phyloP scores from a whole-genome alignment of 2,888 invertebrate genomes.

The Sphecodes monilicornis region DNA sequence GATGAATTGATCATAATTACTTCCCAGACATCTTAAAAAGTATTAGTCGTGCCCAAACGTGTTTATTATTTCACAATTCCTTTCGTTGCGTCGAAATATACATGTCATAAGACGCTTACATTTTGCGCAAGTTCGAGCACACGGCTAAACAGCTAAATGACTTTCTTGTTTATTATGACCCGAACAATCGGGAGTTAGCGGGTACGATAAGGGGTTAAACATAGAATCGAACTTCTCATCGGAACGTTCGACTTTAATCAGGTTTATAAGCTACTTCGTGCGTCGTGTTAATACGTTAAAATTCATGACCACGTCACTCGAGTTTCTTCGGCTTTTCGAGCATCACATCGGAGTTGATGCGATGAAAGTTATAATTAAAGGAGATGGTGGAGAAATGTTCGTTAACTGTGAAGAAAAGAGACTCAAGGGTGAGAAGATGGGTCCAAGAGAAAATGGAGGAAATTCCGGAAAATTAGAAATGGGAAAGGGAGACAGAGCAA shows the following conservation, averaged over 20 bases:
- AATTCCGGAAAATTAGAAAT: neutral
- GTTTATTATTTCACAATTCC: too few species aligned
- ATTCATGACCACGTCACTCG: neutral
- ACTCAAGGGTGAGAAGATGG: neutral
- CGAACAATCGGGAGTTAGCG: too few species aligned
- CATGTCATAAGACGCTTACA: too few species aligned
- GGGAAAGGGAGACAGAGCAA: neutral
- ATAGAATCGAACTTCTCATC: neutral
- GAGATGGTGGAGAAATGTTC: neutral
- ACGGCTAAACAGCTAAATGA: too few species aligned
- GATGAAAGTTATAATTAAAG: neutral
- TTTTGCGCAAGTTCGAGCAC: too few species aligned
- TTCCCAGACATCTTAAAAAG: too few species aligned
- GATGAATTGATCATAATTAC: too few species aligned
- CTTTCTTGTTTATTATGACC: too few species aligned
- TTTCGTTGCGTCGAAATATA: too few species aligned
- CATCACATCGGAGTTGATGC: neutral
- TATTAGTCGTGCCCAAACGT: too few species aligned
- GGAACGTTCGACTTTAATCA: neutral
- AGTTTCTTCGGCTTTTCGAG: neutral
- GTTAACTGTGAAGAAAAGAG: neutral
- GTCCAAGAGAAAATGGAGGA: neutral
- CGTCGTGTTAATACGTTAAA: neutral
- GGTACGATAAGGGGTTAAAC: too few species aligned
- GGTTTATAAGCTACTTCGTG: neutral